A percentile compares a stretch with the other conserved stretches of the same genome.
These are phyloP conservation scores for Scomber japonicus DNA, from an alignment of 2,113 vertebrate genomes.

Conservation along the genomic window DNA sequence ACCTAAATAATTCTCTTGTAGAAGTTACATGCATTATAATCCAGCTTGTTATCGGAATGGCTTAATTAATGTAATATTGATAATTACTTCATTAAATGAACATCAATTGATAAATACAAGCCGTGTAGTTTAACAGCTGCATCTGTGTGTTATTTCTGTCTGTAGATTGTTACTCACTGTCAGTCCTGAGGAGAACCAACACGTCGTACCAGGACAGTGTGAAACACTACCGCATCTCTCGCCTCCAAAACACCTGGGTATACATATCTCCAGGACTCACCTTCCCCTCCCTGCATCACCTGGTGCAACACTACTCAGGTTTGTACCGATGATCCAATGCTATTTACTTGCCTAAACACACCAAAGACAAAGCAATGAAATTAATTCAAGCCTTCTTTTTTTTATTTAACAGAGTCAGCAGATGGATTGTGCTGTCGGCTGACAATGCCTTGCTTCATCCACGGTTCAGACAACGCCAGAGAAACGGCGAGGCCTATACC, in stretches of 20 bases:
- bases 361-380: not conserved
- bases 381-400: too few relatives aligned
- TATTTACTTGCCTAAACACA: not conserved
- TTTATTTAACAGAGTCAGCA: constrained; percentile 72
- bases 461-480: not conserved
- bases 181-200: constrained; percentile 73
- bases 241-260: constrained; percentile 87
- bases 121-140: not conserved
- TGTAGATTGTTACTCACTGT: constrained; percentile 87
- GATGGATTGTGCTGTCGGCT: constrained; percentile 87
- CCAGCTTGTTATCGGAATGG: not conserved
- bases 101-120: not conserved
- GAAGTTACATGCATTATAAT: not conserved
- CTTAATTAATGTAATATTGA: not conserved
- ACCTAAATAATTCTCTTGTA: too few relatives aligned
- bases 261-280: constrained; percentile 88
- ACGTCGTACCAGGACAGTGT: constrained; percentile 72
- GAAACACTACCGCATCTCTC: constrained; percentile 88
- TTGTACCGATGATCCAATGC: not conserved
- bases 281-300: constrained; percentile 86
- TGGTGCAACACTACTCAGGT: constrained; percentile 91
- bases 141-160: not conserved
- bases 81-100: not conserved
- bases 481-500: constrained; percentile 52
- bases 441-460: constrained; percentile 82